Base-by-base conservation (phyloP, 2,888 invertebrate genomes). In the Hipparchia semele region DNA sequence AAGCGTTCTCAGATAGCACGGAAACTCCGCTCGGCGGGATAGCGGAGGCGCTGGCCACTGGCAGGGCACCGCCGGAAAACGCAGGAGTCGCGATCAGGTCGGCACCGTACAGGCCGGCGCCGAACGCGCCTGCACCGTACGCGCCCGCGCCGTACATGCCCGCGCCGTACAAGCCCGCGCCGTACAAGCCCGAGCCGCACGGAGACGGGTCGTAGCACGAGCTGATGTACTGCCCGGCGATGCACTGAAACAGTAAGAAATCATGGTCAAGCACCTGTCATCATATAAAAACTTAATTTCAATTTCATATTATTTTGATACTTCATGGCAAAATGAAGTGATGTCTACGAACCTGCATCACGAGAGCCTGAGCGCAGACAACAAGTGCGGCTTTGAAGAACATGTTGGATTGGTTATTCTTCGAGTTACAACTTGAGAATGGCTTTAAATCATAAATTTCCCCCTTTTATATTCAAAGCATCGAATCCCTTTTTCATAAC, bases 1-100 rank as follows among this genome's bases (percentile, higher is more conserved):
- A 82, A 49, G 56, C 77, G 70, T 84, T 86, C 56, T 84, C 83
- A 65, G 86, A 83, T 10, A 80, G 56, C 1, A 82, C 76, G 10
- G 79, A 73, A 6, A 84, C 73, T 69, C 83, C 83, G 59, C 60
- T 76, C 33, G 80, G 80, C 6, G 80, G 75, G 49, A 80, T 76
- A 4, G 82, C 78, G 3, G 84, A 84, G 6, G 75, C 67, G 67
- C 86, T 86, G 64, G 83, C 79, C 10, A 83, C 80, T 9, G 79
- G 73, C n/a, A 80, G 72, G 45, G 76, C 77, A 6, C 79, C 77
- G 9, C 77, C 79, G 67, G 74, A 73, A 23, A 77, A 80, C 49
- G 76, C 67, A 51, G 71, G 61, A 67, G 45, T 51, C 12, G 73
- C 71, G 60, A 65, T 13, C 23, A 45, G 39, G 23, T 46, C 54